Base-by-base conservation (phyloP, 1,140 invertebrate species). In the Chironomus tepperi region DNA sequence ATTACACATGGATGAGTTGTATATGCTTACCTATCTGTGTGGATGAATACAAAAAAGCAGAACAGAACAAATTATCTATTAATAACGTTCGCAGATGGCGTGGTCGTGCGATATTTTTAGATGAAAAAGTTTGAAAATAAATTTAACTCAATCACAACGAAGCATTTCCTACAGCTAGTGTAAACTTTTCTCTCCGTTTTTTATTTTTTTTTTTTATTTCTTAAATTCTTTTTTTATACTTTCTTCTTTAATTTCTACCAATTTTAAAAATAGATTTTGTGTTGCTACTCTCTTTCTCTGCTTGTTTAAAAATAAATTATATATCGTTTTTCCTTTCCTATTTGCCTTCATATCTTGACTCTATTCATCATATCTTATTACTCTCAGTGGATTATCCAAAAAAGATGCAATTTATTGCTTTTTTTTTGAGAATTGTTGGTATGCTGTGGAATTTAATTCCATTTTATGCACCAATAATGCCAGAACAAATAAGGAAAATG, bases 41-140 rank as follows among this genome's bases (percentile, higher is more conserved):
- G 12, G 12, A 57, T 34, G 24, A 34, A 34, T 57, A 57, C 12
- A 57, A 15, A 10, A 15, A 57, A 57, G 47, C 12, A 57, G 47
- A n/a, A 57, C n/a, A n/a, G 47, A 57, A 57, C 12, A 15, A n/a
- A 57, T 57, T 15, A n/a, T 57, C 47, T 57, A 57, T 57, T 57
- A 57, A 57, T 57, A 57, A n/a, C 5, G 12, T 57, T 57, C 47
- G 65, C 65, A 70, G 65, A 70, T 70, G 65, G 65, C 65, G 65
- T 70, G 65, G 65, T 70, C 65, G 65, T 70, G 65, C 6, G 16
- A 19, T 70, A 70, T 70, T 70, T 70, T 19, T 70, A 70, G 65
- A 57, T 57, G 12, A 57, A 57, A 57, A 57, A 57, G 47, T 57
- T 57, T 57, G 47, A 57, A 57, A 57, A 57, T 57, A 57, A 57